Evolutionary conservation across 2,113 vertebrate species (phyloP).

Genomic region (Zapus hudsonius): DNA sequence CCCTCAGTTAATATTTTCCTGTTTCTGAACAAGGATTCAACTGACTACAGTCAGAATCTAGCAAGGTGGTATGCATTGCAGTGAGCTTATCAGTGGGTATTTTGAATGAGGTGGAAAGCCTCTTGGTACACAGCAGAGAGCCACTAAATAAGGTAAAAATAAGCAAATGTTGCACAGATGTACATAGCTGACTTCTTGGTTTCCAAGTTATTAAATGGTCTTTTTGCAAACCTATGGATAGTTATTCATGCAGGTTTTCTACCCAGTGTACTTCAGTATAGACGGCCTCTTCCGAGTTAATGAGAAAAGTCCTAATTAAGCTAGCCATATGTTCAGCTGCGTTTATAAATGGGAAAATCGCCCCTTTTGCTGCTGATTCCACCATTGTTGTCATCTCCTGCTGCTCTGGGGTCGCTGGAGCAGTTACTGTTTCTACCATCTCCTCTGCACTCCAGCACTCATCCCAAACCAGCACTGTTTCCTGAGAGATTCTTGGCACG

Average conservation of each 20-base stretch:
- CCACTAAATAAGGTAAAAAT: constrained; percentile 70
- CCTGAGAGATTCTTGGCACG: constrained; percentile 73
- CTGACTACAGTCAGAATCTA: constrained; percentile 19
- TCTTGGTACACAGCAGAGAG: constrained; percentile 51
- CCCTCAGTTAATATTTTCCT: constrained; percentile 2
- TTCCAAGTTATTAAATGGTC: constrained; percentile 76
- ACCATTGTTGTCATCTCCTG: constrained; percentile 81
- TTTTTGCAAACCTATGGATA: constrained; percentile 76
- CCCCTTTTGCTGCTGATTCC: constrained; percentile 79
- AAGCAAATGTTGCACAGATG: constrained; percentile 76
- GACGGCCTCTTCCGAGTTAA: constrained; percentile 79
- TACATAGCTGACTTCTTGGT: constrained; percentile 66
- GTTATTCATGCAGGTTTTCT: constrained; percentile 74
- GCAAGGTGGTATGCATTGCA: constrained; percentile 40
- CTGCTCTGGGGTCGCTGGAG: constrained; percentile 83
- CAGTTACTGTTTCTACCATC: constrained; percentile 73
- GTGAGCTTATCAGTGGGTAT: constrained; percentile 48
- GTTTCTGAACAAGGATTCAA: constrained; percentile 25
- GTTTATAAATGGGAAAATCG: constrained; percentile 83
- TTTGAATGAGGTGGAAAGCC: constrained; percentile 45
- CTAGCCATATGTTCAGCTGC: constrained; percentile 85
- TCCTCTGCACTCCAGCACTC: constrained; percentile 62
- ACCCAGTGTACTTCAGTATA: constrained; percentile 76
- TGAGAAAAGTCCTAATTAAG: constrained; percentile 87
- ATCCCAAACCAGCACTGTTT: constrained; percentile 67